Base-by-base conservation (phyloP, 1,140 invertebrate genomes). In the Drosophila baimaii region DNA sequence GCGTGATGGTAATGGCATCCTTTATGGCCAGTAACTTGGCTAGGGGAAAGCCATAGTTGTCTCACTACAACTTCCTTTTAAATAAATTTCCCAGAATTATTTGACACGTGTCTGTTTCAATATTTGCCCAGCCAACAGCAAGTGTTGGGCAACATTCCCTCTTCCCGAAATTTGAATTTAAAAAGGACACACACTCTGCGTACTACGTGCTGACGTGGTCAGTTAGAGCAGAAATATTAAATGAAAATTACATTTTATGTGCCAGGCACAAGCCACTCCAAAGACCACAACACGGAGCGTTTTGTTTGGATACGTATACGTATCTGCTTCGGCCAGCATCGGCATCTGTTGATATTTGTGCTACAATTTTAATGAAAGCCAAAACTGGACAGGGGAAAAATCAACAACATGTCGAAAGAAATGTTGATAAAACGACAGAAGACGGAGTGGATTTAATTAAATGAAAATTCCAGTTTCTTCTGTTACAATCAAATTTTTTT, bases 331-430 rank as follows among this genome's bases (percentile, higher is more conserved):
- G 8, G 51, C 29, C 15, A 10, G 31, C 31, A 54, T 23, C 51
- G 51, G 13, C 31, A 54, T 52, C 17, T 61, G 52, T 57, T 68
- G 23, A 64, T 81, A 37, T 72, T 68, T 81, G 44, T 58, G 66
- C 17, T 43, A 59, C 79, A 51, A 43, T 76, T 79, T 79, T 84
- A 76, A 84, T 84, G 76, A 84, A 83, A 71, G 55, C 52, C 57
- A 51, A 72, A 68, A 68, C 64, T 77, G 57, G 64, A 39, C 39
- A 56, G 57, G 64, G 21, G 51, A 77, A 80, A 68, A 85, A 69
- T 43, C 23, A 57, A 54, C 44, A 71, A 51, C 58, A 33, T 37
- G 19, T 19, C 27, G 31, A 62, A 44, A n/a, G 49, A 31, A 52
- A 12, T 25, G 44, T n/a, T 17, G 21, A 54, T 15, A 9, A 27